phyloP scores from a whole-genome alignment of 2,797 vertebrate species.

The Carapus acus region DNA sequence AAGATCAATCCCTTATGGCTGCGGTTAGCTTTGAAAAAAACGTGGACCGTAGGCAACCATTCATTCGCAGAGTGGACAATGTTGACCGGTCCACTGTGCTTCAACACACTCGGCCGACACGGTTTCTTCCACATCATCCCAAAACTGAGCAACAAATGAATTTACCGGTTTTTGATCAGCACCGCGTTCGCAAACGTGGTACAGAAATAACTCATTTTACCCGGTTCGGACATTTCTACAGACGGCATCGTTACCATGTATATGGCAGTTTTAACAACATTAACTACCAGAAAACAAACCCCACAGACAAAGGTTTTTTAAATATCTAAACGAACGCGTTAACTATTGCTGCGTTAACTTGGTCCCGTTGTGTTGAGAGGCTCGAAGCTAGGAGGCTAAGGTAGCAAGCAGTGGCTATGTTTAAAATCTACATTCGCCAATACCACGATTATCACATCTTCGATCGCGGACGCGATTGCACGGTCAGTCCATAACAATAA shows the following conservation, averaged over 20 bases:
- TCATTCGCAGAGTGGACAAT: background rate
- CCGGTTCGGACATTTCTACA: background rate
- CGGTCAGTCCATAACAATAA: background rate
- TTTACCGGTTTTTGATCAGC: slow-evolving; percentile 27
- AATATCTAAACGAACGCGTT: slow-evolving; percentile 13
- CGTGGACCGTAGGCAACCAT: background rate
- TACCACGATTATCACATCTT: background rate
- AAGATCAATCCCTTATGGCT: background rate
- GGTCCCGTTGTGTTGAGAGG: slow-evolving; percentile 22
- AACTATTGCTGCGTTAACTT: slow-evolving; percentile 34
- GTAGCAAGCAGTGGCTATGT: slow-evolving; percentile 35
- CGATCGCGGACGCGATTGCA: background rate
- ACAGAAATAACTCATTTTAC: background rate
- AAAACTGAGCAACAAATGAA: slow-evolving; percentile 1
- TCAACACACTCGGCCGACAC: background rate
- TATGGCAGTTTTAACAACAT: background rate
- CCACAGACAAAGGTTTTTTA: slow-evolving; percentile 1
- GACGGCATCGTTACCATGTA: background rate
- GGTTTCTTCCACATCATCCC: slow-evolving; percentile 1
- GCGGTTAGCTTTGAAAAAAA: slow-evolving; percentile 6
- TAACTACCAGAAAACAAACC: background rate
- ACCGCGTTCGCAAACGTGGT: slow-evolving; percentile 21
- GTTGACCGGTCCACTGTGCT: background rate
- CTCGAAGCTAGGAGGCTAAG: slow-evolving; percentile 42
- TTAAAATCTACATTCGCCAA: background rate